phyloP scores from a whole-genome alignment of 2,797 vertebrate species.

The Coilia nasus region DNA sequence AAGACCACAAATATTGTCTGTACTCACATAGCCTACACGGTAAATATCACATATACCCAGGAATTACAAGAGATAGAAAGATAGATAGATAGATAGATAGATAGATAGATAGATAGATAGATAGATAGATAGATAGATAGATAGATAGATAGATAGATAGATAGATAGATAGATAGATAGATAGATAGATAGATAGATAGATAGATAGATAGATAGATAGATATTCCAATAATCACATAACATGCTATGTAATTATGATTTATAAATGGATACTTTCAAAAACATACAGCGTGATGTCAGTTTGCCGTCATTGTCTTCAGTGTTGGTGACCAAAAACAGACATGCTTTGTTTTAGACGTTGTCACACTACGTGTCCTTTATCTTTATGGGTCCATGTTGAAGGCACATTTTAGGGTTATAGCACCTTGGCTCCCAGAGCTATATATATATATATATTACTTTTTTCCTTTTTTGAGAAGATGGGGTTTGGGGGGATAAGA shows the following conservation, averaged over 20 bases:
- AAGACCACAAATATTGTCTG: not conserved
- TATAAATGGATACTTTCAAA: too few species aligned
- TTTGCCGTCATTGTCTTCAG: too few species aligned
- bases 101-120: too few species aligned
- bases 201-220: too few species aligned
- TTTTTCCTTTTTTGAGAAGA: not conserved
- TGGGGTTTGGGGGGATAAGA: not conserved
- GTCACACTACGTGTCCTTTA: not conserved
- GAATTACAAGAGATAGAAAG: too few species aligned
- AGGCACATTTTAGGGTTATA: not conserved
- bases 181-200: too few species aligned
- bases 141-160: not conserved
- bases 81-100: too few species aligned
- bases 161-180: not conserved
- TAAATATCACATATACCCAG: too few species aligned
- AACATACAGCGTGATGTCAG: too few species aligned
- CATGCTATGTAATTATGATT: too few species aligned
- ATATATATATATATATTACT: not conserved
- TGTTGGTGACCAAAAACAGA: not conserved
- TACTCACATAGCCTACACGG: too few species aligned
- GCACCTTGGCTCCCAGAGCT: not conserved
- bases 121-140: not conserved
- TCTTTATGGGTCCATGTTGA: not conserved
- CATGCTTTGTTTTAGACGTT: not conserved
- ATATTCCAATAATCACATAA: too few species aligned